A percentile compares a stretch with the other conserved stretches of the same genome.
Conservation (phyloP, 2,113 vertebrate genomes). For the Mobula hypostoma region DNA sequence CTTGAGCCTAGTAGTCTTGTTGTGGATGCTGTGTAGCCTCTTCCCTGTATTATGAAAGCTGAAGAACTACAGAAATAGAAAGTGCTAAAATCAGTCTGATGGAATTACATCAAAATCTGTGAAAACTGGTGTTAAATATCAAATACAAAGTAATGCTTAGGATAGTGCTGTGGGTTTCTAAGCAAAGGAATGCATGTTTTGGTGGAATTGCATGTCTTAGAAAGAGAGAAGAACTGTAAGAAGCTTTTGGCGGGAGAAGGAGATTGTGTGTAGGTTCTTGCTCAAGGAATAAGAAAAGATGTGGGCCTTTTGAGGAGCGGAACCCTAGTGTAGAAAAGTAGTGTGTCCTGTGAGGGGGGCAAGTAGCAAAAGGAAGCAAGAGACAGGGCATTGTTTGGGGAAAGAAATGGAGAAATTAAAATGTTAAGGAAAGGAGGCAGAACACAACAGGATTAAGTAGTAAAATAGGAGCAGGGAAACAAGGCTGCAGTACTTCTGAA, state of each 20-base stretch:
- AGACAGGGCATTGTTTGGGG: neutral
- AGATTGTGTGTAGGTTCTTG: too few species aligned
- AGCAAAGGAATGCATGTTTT: neutral
- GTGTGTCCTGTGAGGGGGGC: too few species aligned
- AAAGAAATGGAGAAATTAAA: neutral
- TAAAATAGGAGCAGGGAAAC: neutral
- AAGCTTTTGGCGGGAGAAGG: too few species aligned
- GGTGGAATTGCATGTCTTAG: neutral
- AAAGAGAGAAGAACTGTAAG: neutral
- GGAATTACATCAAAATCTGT: neutral
- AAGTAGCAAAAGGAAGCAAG: too few species aligned
- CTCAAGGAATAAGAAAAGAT: too few species aligned
- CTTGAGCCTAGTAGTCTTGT: too few species aligned
- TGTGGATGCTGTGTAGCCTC: too few species aligned
- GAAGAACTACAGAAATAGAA: neutral
- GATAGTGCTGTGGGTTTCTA: neutral
- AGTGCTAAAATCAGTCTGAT: neutral
- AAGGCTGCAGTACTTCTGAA: neutral
- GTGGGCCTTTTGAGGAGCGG: too few species aligned
- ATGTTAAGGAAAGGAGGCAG: neutral
- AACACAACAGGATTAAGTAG: neutral
- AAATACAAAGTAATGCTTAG: neutral
- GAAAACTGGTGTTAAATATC: neutral
- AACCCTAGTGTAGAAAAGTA: neutral
- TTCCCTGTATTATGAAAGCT: too few species aligned